phyloP scores from a whole-genome alignment of 2,113 vertebrate species.

The Acrocephalus arundinaceus region DNA sequence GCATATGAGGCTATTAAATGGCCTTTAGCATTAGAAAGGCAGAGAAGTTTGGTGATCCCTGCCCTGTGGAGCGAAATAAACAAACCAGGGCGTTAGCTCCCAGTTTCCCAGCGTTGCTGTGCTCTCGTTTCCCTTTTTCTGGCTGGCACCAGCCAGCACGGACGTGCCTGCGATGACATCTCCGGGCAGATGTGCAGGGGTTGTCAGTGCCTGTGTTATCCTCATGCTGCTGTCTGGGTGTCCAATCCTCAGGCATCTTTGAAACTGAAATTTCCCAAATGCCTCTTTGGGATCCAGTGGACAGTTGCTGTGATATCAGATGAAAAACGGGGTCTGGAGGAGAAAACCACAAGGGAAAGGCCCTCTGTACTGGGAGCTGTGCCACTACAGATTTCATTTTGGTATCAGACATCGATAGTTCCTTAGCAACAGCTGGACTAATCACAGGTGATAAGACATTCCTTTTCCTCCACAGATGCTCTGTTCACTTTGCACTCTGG shows the following conservation, averaged over 20 bases:
- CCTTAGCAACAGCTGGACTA: conserved; percentile 20
- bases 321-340: not conserved
- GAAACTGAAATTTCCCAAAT: not conserved
- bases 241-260: not conserved
- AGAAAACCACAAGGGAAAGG: not conserved
- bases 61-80: not conserved
- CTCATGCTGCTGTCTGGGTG: not conserved
- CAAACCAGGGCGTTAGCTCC: not conserved
- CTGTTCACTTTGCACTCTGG: not conserved
- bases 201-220: not conserved
- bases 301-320: not conserved
- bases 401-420: not conserved
- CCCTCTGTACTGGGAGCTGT: not conserved
- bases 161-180: not conserved
- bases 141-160: conserved; percentile 6
- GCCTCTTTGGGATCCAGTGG: not conserved
- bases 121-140: not conserved
- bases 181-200: not conserved
- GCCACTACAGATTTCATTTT: not conserved
- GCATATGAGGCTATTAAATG: not conserved
- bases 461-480: not conserved
- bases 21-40: not conserved
- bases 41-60: not conserved
- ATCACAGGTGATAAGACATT: conserved; percentile 19
- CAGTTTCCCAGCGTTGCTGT: not conserved